Conservation (phyloP, 2,797 vertebrate species). For the Buceros bicornis region DNA sequence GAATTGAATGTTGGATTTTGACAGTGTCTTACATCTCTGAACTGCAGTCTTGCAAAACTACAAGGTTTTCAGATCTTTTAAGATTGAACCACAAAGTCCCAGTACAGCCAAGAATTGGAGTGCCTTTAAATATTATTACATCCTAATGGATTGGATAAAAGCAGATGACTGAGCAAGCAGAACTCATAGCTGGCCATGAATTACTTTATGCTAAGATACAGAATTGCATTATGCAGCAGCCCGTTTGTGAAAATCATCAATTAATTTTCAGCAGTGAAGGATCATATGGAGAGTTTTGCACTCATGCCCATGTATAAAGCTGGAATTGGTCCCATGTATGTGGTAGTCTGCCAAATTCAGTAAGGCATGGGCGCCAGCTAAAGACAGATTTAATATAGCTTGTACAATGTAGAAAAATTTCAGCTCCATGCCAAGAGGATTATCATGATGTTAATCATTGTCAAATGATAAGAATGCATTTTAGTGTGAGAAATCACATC, state of each 20-base stretch:
- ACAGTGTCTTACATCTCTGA: neutral
- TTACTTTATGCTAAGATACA: slow-evolving; percentile 5
- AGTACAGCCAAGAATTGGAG: neutral
- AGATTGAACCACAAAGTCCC: neutral
- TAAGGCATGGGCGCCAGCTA: slow-evolving; percentile 26
- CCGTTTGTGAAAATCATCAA: slow-evolving; percentile 6
- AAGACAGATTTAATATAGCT: slow-evolving; percentile 46
- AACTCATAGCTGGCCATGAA: neutral
- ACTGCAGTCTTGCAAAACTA: neutral
- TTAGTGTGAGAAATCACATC: slow-evolving; percentile 59
- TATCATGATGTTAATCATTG: slow-evolving; percentile 50
- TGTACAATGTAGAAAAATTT: slow-evolving; percentile 43
- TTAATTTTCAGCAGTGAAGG: slow-evolving; percentile 39
- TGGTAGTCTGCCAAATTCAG: slow-evolving; percentile 35
- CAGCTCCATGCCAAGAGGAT: slow-evolving; percentile 29
- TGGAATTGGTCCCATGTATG: slow-evolving; percentile 14
- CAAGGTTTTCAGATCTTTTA: neutral
- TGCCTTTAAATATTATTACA: neutral
- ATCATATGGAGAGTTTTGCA: slow-evolving; percentile 51
- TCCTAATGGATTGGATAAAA: neutral
- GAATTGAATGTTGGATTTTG: neutral
- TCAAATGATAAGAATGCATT: slow-evolving; percentile 53
- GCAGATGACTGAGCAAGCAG: neutral
- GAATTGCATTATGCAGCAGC: neutral
- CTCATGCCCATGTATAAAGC: slow-evolving; percentile 7